Base-by-base conservation (phyloP, 2,888 invertebrate genomes). In the Leucophenga montana region DNA sequence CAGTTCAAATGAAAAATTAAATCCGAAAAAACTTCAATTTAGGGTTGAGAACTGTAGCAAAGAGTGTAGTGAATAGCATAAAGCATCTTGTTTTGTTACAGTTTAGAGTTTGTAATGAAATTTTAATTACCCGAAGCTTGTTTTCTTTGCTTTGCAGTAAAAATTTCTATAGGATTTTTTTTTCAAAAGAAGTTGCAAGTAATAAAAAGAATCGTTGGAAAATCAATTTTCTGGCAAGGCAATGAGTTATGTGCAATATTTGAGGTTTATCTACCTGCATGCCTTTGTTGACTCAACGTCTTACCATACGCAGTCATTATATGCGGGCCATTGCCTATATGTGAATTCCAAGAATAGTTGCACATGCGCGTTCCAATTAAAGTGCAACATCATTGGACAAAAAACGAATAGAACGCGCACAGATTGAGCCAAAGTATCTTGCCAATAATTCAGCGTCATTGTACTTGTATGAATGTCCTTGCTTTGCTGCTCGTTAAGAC, bases 81-180 rank as follows among this genome's bases (percentile, higher is more conserved):
- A 39, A 48, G 56, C 56, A 46, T 16, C 22, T 6, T 33, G n/a
- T 69, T 57, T 71, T 69, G 69, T 59, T 70, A 72, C 48, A 66
- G 13, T 73, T 72, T 65, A 11, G 57, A 8, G 54, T 59, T 64
- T 70, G 71, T 71, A 77, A 69, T 68, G 68, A 61, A 77, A 69
- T 72, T 74, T 72, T 73, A 82, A 79, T 79, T 79, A 77, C 74
- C 73, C 14, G 18, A 22, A 22, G 56, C 56, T 22, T 13, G 27
- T 27, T 54, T 11, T 27, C 14, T 27, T 11, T 61, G 44, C 39
- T 18, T 61, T 22, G 3, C 13, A 22, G 33, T 27, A 27, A 57
- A 33, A 33, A n/a, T 27, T n/a, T 33, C 20, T 14, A 8, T 22
- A 57, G 33, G 14, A 59, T 61, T 64, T 54, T 13, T 18, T 18